A percentile compares a stretch with the other conserved stretches of the same genome.
Conservation (phyloP, 2,797 vertebrate species). For the Sebastes kiyomatsui region DNA sequence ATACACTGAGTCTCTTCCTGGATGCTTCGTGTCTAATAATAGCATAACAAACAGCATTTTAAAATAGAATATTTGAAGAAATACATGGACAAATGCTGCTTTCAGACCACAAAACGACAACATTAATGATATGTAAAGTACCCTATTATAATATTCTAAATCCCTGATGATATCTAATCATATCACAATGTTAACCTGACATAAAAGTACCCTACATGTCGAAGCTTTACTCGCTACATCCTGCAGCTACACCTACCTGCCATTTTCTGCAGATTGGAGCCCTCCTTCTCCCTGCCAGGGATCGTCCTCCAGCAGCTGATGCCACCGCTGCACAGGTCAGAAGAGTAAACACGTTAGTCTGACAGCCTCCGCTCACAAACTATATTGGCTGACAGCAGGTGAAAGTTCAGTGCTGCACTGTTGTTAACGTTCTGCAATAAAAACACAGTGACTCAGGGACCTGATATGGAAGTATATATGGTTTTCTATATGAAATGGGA, state of each 20-base stretch:
- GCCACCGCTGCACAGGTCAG: slow-evolving; percentile 53
- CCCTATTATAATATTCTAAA: neutral
- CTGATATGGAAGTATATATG: neutral
- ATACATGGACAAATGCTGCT: no score
- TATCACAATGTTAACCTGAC: neutral
- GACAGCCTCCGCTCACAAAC: neutral
- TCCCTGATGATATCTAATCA: neutral
- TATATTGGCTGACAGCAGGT: neutral
- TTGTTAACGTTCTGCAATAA: slow-evolving; percentile 6
- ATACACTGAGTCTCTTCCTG: neutral
- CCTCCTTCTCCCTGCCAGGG: slow-evolving; percentile 61
- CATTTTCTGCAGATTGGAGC: slow-evolving; percentile 82
- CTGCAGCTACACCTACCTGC: slow-evolving; percentile 68
- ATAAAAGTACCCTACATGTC: neutral
- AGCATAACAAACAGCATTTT: neutral
- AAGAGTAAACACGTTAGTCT: slow-evolving; percentile 16
- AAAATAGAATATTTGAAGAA: neutral
- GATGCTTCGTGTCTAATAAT: neutral
- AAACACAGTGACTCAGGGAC: neutral
- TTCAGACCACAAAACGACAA: neutral
- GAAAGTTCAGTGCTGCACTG: slow-evolving; percentile 11
- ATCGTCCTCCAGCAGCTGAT: slow-evolving; percentile 52
- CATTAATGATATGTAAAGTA: neutral
- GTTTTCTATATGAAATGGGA: neutral
- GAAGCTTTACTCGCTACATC: neutral